phyloP scores from a whole-genome alignment of 2,113 vertebrate species.

The Tetrax tetrax region DNA sequence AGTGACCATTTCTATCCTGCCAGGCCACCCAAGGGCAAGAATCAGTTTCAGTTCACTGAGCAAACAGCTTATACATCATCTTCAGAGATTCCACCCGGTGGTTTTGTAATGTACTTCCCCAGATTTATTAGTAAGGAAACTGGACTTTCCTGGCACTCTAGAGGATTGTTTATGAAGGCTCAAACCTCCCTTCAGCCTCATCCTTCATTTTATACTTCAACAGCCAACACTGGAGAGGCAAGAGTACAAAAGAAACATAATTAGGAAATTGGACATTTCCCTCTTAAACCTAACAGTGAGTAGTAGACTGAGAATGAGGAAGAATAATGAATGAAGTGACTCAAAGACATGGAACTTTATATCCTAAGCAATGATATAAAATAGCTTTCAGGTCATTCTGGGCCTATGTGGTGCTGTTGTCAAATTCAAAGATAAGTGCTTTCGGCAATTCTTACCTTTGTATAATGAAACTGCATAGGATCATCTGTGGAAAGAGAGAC shows the following conservation, averaged over 20 bases:
- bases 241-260: conserved; percentile 66
- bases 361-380: not conserved
- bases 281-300: conserved; percentile 35
- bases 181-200: conserved; percentile 65
- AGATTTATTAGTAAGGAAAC: conserved; percentile 63
- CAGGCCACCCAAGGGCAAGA: not conserved
- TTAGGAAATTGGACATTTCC: conserved; percentile 61
- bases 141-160: conserved; percentile 65
- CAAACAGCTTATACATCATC: not conserved
- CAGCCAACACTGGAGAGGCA: conserved; percentile 62
- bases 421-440: not conserved
- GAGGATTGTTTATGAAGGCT: conserved; percentile 68
- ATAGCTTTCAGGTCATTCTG: not conserved
- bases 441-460: conserved; percentile 82
- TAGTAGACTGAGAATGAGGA: conserved; percentile 2
- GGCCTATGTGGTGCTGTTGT: not conserved
- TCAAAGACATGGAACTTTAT: not conserved
- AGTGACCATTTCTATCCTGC: not conserved
- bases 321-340: conserved; percentile 42
- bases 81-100: not conserved
- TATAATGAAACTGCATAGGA: conserved; percentile 99
- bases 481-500: conserved; percentile 97
- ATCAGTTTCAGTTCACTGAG: not conserved
- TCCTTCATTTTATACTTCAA: conserved; percentile 65
- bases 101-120: conserved; percentile 33